These are phyloP conservation scores for Xylophagus ater DNA, from an alignment of 2,888 invertebrate species.

Conservation along the genomic window DNA sequence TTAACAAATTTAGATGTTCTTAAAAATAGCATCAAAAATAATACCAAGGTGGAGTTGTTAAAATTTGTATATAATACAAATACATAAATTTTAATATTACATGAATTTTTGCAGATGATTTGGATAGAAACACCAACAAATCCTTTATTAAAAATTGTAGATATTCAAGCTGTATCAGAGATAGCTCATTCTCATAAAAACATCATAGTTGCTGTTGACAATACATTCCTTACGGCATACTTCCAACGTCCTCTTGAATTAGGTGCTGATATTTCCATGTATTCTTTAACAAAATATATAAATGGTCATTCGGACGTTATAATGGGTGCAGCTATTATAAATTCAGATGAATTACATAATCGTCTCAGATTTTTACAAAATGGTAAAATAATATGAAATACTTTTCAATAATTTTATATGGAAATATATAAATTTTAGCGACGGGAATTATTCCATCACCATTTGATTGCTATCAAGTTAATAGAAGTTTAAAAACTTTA, in stretches of 20 bases:
- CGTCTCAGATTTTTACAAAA: conserved; percentile 70
- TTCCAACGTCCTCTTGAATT: conserved; percentile 74
- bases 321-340: conserved; percentile 75
- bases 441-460: conserved; percentile 87
- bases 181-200: background rate
- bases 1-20: conserved; percentile 55
- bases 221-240: conserved; percentile 78
- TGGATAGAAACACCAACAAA: conserved; percentile 15
- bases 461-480: conserved; percentile 90
- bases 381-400: no score
- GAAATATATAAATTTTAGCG: conserved; percentile 22
- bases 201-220: conserved; percentile 64
- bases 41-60: conserved; percentile 60
- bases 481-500: conserved; percentile 86
- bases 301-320: conserved; percentile 90
- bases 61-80: background rate
- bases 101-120: conserved; percentile 7
- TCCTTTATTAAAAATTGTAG: conserved; percentile 12
- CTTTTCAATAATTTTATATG: no score
- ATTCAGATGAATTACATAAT: conserved; percentile 52
- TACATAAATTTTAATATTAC: conserved; percentile 7
- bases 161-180: conserved; percentile 10
- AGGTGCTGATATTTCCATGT: conserved; percentile 75
- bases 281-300: conserved; percentile 88
- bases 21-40: conserved; percentile 53